Base-by-base conservation (phyloP, 2,113 vertebrate genomes). In the Odontophorus gujanensis region DNA sequence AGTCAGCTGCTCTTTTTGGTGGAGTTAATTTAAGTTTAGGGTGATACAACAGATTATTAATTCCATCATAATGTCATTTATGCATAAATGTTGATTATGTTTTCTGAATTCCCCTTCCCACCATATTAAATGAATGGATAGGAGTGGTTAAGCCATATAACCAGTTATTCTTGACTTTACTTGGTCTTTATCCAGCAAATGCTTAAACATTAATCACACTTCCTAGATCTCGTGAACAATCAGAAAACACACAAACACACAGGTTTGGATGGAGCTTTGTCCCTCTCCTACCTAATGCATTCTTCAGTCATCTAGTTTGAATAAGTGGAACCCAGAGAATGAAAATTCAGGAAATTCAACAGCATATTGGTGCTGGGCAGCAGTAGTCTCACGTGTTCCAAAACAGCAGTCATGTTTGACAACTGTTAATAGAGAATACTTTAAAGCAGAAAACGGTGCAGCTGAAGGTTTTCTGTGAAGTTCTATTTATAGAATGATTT, bases 401-500 rank as follows among this genome's bases (percentile, higher is more conserved):
- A 36, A 85, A 57, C 43, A 76, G 48, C 14, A 0, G 26, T 61
- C 71, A 87, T 12, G 21, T 0, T 30, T 21, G 68, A 21, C 0
- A 1, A 30, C 0, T 1, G 42, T 28, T 42, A 51, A 79, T 11
- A 53, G 13, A 76, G 20, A 79, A 79, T 34, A 67, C 14, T 68
- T 53, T 51, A 48, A 53, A 85, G 50, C 18, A 84, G 86, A 48
- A 81, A 42, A 63, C 38, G 32, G 11, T 40, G 77, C 28, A 58
- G 18, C 68, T 67, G 63, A 34, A 85, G 86, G 43, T 71, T 81
- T 59, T 38, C 32, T 67, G 42, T 75, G 9, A 75, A 63, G 80
- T 65, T 89, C 69, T 91, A 26, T 34, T 89, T 11, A 73, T 69
- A 24, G 62, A 75, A 76, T 75, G 55, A 73, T 57, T 92, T 89